phyloP scores from a whole-genome alignment of 1,140 invertebrate species.

The Leptopilina boulardi region DNA sequence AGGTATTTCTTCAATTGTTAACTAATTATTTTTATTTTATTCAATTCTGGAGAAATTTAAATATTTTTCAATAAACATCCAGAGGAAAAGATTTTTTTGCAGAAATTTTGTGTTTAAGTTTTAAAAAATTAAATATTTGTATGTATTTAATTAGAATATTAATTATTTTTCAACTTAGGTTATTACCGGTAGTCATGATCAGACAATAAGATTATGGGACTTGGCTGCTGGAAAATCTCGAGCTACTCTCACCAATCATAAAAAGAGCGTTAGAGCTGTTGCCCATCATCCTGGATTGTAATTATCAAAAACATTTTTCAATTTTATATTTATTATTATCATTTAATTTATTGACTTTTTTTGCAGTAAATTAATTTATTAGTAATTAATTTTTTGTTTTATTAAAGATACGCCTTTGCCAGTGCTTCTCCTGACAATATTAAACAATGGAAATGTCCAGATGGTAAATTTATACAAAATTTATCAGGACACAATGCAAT shows the following conservation, averaged over 20 bases:
- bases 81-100: too few relatives aligned
- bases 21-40: neutral
- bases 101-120: neutral
- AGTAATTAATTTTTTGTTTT: constrained; percentile 53
- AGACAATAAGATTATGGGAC: constrained; percentile 97
- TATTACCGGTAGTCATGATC: constrained; percentile 89
- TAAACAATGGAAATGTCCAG: constrained; percentile 99
- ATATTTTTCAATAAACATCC: too few relatives aligned
- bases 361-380: neutral
- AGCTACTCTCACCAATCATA: constrained; percentile 98
- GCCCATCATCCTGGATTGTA: constrained; percentile 92
- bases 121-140: neutral
- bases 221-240: constrained; percentile 95
- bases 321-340: neutral
- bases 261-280: constrained; percentile 96
- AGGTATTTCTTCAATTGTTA: constrained; percentile 78
- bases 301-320: constrained; percentile 38
- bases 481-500: constrained; percentile 98
- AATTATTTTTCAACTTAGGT: constrained; percentile 73
- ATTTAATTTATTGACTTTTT: neutral
- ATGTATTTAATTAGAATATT: neutral
- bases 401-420: constrained; percentile 92
- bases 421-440: constrained; percentile 99
- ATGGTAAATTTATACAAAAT: constrained; percentile 99
- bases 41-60: neutral